Evolutionary conservation across 2,113 vertebrate species (phyloP), one percentile per base, ranked within the genome.

Genomic region (Pitta sordida): DNA sequence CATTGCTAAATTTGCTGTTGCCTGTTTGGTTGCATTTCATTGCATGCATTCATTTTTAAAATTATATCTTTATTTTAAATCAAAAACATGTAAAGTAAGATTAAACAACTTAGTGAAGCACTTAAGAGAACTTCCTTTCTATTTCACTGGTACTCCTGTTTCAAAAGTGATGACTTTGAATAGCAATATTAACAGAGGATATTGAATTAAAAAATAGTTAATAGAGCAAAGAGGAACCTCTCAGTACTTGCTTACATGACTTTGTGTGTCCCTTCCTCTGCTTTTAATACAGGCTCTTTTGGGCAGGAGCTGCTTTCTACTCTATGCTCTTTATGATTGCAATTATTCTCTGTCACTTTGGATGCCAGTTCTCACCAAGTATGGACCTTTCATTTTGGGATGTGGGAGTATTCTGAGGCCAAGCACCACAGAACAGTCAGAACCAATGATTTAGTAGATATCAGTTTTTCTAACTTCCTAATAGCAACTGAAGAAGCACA

Each of bases 291-390:
- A 7, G 20, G 27, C 9, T 73, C 3, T 52, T 64, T 18, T 32
- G 32, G 19, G 19, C 39, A 80, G 46, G 34, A 20, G 13, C 21
- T 68, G 14, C 22, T 29, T 58, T 80, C 22, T 76, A 1, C 22
- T 39, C 29, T 6, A 2, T 7, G 6, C 16, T 59, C 22, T 46
- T 59, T 14, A 12, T 3, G 21, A n/a, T 44, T 6, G 2, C n/a
- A 56, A 15, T 44, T 9, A 10, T 59, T 73, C 43, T 67, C 32
- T 76, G n/a, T 37, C 10, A 6, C 0, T 0, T 0, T 60, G 51
- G n/a, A 24, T 74, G 36, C 44, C 3, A 2, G 16, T 27, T 26
- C 48, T 37, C 16, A 8, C 34, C 36, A n/a, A n/a, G 46, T 44
- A 46, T 34, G 23, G 29, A n/a, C 26, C 3, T 74, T 36, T 46